A percentile compares a stretch with the other conserved stretches of the same genome.
Conservation (phyloP, 2,797 vertebrate genomes). For the Gallinago stenura region DNA sequence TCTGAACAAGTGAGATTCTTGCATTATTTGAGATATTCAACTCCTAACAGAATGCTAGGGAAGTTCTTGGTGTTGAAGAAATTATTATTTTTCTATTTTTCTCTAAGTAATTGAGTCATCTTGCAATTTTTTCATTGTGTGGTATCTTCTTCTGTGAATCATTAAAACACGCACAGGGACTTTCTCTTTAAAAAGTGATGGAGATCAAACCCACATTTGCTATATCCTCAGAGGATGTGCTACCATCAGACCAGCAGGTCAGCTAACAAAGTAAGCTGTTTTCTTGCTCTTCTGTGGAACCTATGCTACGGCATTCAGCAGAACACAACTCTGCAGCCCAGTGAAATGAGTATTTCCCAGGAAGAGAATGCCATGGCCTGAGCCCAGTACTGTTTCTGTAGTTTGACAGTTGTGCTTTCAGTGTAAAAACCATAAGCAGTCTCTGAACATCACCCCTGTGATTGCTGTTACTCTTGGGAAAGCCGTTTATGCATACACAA, state of each 20-base stretch:
- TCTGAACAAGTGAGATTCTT: background rate
- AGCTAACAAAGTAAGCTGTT: background rate
- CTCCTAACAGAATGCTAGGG: background rate
- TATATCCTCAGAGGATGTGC: background rate
- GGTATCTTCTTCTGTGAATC: background rate
- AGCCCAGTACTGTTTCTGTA: background rate
- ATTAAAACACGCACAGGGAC: background rate
- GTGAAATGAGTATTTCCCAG: background rate
- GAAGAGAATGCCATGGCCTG: background rate
- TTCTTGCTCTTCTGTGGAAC: background rate
- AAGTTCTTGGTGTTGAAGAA: background rate
- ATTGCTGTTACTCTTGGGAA: background rate
- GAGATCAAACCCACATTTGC: background rate
- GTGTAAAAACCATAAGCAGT: background rate
- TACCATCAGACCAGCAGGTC: background rate
- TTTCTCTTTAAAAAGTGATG: background rate
- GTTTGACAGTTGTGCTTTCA: background rate
- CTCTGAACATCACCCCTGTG: background rate
- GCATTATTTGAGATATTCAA: background rate
- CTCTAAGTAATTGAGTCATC: background rate
- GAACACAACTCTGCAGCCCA: background rate
- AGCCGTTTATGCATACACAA: background rate
- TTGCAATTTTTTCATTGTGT: background rate
- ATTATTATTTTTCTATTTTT: background rate
- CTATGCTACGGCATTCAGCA: background rate